These are phyloP conservation scores for Odontesthes bonariensis DNA, from an alignment of 2,113 vertebrate species.

Conservation along the genomic window DNA sequence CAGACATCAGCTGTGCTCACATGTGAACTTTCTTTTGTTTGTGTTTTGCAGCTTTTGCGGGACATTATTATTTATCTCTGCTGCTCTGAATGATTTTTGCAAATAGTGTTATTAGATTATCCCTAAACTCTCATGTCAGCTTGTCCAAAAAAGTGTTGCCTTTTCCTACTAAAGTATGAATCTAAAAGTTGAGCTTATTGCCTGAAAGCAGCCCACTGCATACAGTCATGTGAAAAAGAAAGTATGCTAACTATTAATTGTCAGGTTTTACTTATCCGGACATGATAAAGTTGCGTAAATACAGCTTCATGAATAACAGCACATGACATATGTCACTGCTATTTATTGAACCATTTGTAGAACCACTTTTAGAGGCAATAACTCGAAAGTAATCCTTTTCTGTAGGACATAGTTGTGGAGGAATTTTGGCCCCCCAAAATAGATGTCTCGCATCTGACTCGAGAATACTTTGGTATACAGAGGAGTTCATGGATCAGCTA, in stretches of 20 bases:
- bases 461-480: too few relatives aligned
- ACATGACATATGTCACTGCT: neutral
- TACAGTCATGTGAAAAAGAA: neutral
- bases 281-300: neutral
- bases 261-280: neutral
- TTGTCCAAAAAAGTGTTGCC: neutral
- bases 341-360: neutral
- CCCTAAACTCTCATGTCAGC: neutral
- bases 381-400: too few relatives aligned
- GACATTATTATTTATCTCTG: neutral
- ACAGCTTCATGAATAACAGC: too few relatives aligned
- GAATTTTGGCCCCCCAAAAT: too few relatives aligned
- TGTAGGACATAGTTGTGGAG: too few relatives aligned
- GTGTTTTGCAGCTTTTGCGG: neutral
- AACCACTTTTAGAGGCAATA: too few relatives aligned
- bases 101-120: neutral
- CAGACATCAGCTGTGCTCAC: constrained; percentile 39
- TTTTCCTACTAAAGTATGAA: neutral
- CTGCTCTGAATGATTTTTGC: constrained; percentile 5
- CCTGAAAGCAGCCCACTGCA: neutral
- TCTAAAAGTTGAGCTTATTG: constrained; percentile 1
- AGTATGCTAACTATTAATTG: neutral
- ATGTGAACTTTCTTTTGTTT: constrained; percentile 34
- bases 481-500: too few relatives aligned
- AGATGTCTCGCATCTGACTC: too few relatives aligned